Base-by-base conservation (phyloP, 2,888 invertebrate species). In the Chrysopilus asiliformis region DNA sequence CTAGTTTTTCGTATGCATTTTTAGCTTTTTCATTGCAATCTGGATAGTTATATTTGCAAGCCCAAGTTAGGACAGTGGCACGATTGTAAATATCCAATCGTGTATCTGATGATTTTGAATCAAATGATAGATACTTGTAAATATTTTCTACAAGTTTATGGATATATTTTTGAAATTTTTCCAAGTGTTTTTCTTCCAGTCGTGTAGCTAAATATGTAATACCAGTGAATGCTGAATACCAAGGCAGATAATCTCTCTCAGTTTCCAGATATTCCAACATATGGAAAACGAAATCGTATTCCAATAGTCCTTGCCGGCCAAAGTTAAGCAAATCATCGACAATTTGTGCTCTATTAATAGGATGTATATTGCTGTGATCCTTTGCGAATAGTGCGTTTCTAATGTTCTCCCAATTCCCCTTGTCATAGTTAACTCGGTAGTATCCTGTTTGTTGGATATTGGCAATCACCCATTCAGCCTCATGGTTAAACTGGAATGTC, bases 261-360 rank as follows among this genome's bases (percentile, higher is more conserved):
- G 68, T 60, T 35, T 64, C 57, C 42, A 91, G 64, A 64, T 85
- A 91, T 2, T 69, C 66, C 0, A 79, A 65, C 16, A 83, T 66
- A 12, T 69, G 64, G 28, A 90, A 67, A 0, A 79, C 74, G n/a
- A 68, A 57, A 0, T 58, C 54, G 51, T 83, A 82, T 1, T 57
- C 49, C 42, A 80, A 60, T 15, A 69, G 48, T 2, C 72, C 72
- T n/a, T 74, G 70, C 32, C 78, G 69, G n/a, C 82, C 84, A 38
- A 81, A 67, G 57, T 76, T 76, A 47, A 82, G 67, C 2, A 79
- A 68, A 57, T 93, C 93, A 49, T 90, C 82, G 9, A 91, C 71
- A 16, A 80, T 67, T 62, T 87, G 84, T 4, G 83, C 85, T 47
- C 79, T 68, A 56, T 83, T 83, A 9, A 75, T 57, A 28, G 71